Evolutionary conservation across 2,888 invertebrate genomes (phyloP), one percentile per base, ranked within the genome.

Genomic region (Pegoplata infirma): DNA sequence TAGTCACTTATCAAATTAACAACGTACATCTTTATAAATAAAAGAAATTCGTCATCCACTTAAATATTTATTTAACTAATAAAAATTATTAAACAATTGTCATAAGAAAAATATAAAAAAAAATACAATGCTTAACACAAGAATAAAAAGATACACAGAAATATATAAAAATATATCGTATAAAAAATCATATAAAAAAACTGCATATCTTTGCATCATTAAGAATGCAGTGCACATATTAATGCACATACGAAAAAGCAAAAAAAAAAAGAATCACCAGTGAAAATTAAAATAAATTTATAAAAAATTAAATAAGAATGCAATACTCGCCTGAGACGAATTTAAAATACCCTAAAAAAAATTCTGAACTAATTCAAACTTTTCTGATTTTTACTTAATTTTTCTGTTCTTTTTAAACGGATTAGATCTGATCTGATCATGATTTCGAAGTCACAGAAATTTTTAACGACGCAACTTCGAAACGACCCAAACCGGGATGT

Each of bases 181-280:
- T n/a, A n/a, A 12, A 51, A 36, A 72, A 16, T 32, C 32, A 10
- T 40, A n/a, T 36, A 51, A 53, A 61, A 61, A 32, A 46, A 63
- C 19, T 32, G 56, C n/a, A n/a, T n/a, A 73, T 68, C 51, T 61
- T 67, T 67, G 71, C 66, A 71, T 79, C 79, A 79, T 79, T 79
- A 74, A 56, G 71, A 71, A 61, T 75, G 69, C 71, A 66, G 59
- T 66, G 51, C 76, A 79, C 69, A 69, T 71, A 59, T 64, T 55
- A 51, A 32, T 68, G 21, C 46, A 53, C 46, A 23, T 16, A 19
- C 12, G 23, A 21, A 14, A 36, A 23, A 53, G 2, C 32, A 64
- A 21, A 36, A 17, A 40, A 32, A 44, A 67, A 40, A 49, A 59
- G n/a, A n/a, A n/a, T n/a, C n/a, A n/a, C n/a, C n/a, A n/a, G 3